phyloP scores from a whole-genome alignment of 2,113 vertebrate genomes.

The human (Homo sapiens) region DNA sequence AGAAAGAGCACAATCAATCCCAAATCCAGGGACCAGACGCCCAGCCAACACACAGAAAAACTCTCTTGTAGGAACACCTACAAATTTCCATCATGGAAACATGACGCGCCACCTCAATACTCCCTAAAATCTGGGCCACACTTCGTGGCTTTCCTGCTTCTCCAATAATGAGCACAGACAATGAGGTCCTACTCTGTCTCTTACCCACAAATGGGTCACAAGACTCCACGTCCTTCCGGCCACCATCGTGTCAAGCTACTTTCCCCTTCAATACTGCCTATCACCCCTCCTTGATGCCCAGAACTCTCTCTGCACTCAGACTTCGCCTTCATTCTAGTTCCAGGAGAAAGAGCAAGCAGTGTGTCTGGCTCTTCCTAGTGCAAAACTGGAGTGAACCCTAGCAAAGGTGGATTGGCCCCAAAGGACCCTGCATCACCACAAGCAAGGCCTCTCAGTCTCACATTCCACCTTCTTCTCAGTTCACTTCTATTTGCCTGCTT shows the following conservation, averaged over 20 bases:
- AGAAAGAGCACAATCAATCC: constrained; percentile 36
- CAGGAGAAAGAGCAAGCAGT: neutral
- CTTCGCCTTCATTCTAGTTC: neutral
- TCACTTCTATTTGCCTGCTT: neutral
- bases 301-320: neutral
- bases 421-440: neutral
- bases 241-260: neutral
- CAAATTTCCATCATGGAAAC: neutral
- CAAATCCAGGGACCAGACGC: neutral
- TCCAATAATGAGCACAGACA: neutral
- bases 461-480: neutral
- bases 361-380: neutral
- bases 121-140: neutral
- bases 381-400: neutral
- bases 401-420: neutral
- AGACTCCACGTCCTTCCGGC: neutral
- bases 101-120: neutral
- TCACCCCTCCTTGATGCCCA: neutral
- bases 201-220: neutral
- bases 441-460: neutral
- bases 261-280: neutral
- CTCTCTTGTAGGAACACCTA: neutral
- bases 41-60: neutral
- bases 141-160: neutral
- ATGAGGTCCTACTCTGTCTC: neutral